These are phyloP conservation scores for Bhutanitis thaidina DNA, from an alignment of 2,888 invertebrate species.

Conservation along the genomic window DNA sequence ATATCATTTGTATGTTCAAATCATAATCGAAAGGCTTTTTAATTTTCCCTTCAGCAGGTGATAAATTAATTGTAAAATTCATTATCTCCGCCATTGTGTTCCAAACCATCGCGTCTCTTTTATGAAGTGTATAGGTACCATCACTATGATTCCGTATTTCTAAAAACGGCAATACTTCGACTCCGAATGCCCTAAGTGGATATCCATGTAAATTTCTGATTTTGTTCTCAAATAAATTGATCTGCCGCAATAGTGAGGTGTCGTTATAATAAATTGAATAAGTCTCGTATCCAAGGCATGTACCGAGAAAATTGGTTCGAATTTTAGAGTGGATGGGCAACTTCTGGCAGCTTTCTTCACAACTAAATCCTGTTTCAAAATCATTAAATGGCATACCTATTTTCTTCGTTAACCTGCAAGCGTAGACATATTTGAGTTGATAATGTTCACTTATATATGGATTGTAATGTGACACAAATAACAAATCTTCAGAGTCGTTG, in stretches of 20 bases:
- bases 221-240: constrained; percentile 50
- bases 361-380: constrained; percentile 43
- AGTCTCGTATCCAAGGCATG: constrained; percentile 52
- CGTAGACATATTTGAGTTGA: constrained; percentile 37
- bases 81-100: constrained; percentile 47
- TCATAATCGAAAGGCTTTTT: constrained; percentile 52
- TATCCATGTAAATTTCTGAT: constrained; percentile 52
- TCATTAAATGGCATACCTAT: constrained; percentile 42
- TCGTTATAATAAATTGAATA: constrained; percentile 32
- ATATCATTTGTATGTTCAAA: constrained; percentile 46
- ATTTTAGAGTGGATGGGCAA: constrained; percentile 44
- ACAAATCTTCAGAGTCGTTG: constrained; percentile 32
- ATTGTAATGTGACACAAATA: constrained; percentile 41
- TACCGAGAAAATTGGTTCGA: constrained; percentile 47
- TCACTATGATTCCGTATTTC: constrained; percentile 36
- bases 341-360: constrained; percentile 49
- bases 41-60: constrained; percentile 34
- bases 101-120: constrained; percentile 63
- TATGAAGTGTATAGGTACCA: constrained; percentile 39
- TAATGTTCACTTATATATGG: constrained; percentile 46
- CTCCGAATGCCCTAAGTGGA: constrained; percentile 38
- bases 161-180: constrained; percentile 49
- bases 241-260: constrained; percentile 20
- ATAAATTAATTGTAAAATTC: constrained; percentile 59
- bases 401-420: constrained; percentile 51